Evolutionary conservation across 1,140 invertebrate species (phyloP), one percentile per base, ranked within the genome.

Genomic region (Zaprionus taronus): DNA sequence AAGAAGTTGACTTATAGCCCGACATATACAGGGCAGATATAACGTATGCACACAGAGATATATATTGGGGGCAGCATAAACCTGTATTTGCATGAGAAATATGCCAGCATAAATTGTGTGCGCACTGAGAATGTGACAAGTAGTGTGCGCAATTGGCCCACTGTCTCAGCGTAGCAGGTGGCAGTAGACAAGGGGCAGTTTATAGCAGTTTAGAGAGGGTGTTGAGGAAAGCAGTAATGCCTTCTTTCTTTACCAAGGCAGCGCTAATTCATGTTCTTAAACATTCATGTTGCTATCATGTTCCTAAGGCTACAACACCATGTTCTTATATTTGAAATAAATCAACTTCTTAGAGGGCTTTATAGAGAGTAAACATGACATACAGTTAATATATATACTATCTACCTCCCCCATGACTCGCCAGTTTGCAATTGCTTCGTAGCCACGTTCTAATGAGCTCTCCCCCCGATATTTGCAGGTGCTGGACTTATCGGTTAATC

Each of bases 401-500:
- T 11, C 0, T 20, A 51, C n/a, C n/a, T n/a, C 6, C 41, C 41
- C 15, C 41, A 15, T 51, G 47, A 51, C 47, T 51, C 0, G 17
- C 1, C 51, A 28, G 36, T 71, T 93, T 94, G 41, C 93, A 95
- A 95, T 94, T 95, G 64, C 91, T 95, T 3, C 9, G 2, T 31
- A 31, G 28, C 2, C 7, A 31, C 6, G 15, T 9, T 7, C 41
- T 47, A 47, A 47, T 47, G 41, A 47, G 41, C 41, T 17, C 2
- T 17, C 6, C n/a, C n/a, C n/a, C n/a, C 36, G 2, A 36, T 31
- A 38, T 71, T 93, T 94, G 36, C 93, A 95, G 95, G 94, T 95
- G 67, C 91, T 95, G n/a, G 95, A 95, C 81, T 93, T 95, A 92
- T 94, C 94, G 38, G 93, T 93, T 72, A 95, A 95, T 91, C 94